phyloP scores from a whole-genome alignment of 2,888 invertebrate genomes.

The Drosophila sordidapex region DNA sequence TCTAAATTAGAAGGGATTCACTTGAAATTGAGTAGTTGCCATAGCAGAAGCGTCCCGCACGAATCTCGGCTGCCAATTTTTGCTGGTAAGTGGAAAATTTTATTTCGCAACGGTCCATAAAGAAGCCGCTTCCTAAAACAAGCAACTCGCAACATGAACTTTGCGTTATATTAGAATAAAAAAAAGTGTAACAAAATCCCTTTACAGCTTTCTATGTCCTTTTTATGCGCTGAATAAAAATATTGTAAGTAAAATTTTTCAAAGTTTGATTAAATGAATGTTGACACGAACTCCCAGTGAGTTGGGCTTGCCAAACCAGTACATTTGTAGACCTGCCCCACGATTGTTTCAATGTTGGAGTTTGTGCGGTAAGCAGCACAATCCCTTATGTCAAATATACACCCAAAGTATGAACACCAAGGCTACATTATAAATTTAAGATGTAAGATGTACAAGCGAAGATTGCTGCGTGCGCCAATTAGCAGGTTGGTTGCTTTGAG shows the following conservation, averaged over 20 bases:
- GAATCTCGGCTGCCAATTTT: conserved; percentile 53
- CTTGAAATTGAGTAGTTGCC: conserved; percentile 10
- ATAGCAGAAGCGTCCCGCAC: conserved; percentile 2
- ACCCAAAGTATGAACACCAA: conserved; percentile 22
- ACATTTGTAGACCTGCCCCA: too few relatives aligned
- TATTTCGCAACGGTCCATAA: conserved; percentile 55
- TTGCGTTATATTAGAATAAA: conserved; percentile 29
- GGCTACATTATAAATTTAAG: conserved; percentile 12
- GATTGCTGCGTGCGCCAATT: conserved; percentile 54
- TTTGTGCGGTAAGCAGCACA: background rate
- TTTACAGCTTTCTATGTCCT: conserved; percentile 2
- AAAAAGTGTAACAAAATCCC: background rate
- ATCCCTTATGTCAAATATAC: conserved; percentile 1
- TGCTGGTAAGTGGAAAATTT: conserved; percentile 54
- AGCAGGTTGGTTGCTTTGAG: conserved; percentile 39
- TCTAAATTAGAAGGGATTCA: conserved; percentile 5
- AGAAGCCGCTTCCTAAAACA: conserved; percentile 22
- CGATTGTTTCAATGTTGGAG: background rate
- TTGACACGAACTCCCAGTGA: conserved; percentile 8
- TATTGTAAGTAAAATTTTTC: conserved; percentile 24
- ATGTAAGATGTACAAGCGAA: background rate
- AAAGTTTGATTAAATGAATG: conserved; percentile 23
- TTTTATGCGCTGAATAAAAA: conserved; percentile 38
- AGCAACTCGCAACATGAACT: conserved; percentile 23
- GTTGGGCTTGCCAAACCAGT: background rate